phyloP scores from a whole-genome alignment of 1,140 invertebrate genomes.

The Camponotus floridanus region DNA sequence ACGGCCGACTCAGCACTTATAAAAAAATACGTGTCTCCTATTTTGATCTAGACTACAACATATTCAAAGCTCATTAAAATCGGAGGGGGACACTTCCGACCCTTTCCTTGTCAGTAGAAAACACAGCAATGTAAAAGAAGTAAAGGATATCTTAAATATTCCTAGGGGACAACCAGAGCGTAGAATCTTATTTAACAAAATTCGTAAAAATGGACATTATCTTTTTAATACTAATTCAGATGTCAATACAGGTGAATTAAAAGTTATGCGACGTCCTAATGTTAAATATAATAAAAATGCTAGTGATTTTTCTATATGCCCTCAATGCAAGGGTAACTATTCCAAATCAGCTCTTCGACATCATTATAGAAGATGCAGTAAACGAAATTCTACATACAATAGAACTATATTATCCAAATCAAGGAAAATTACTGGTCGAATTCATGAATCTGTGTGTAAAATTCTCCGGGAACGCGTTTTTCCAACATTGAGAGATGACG shows the following conservation, averaged over 20 bases:
- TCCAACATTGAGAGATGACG: slow-evolving; percentile 1
- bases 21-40: too few species aligned
- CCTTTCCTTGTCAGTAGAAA: background rate
- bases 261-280: slow-evolving; percentile 18
- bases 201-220: slow-evolving; percentile 23
- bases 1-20: too few species aligned
- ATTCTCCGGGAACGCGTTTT: background rate
- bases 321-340: background rate
- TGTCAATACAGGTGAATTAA: background rate
- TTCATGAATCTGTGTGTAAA: slow-evolving; percentile 17
- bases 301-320: background rate
- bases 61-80: too few species aligned
- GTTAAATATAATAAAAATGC: background rate
- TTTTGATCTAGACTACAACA: too few species aligned
- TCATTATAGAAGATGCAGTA: slow-evolving; percentile 20
- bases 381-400: background rate
- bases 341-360: slow-evolving; percentile 12
- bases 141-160: background rate
- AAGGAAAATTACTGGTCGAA: background rate
- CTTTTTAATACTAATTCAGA: slow-evolving; percentile 13
- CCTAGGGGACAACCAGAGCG: background rate
- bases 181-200: background rate
- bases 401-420: background rate
- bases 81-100: too few species aligned
- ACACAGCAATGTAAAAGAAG: slow-evolving; percentile 8